These are phyloP conservation scores for Drosophila biarmipes DNA, from an alignment of 1,140 invertebrate species.

Conservation along the genomic window DNA sequence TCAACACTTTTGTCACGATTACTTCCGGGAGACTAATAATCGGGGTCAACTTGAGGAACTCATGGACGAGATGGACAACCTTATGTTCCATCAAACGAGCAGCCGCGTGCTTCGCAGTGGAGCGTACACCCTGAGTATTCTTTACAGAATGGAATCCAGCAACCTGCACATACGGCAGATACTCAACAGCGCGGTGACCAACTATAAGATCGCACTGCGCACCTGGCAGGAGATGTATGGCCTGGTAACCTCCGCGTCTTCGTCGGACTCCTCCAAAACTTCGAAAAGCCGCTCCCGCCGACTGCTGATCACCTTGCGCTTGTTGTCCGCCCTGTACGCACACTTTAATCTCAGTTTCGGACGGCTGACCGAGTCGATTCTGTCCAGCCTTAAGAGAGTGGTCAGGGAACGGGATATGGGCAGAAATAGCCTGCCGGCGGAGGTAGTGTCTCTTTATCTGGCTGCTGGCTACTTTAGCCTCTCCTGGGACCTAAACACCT, in stretches of 20 bases:
- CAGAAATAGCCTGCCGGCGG: background rate
- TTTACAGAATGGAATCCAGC: background rate
- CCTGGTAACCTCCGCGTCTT: background rate
- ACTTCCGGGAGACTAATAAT: background rate
- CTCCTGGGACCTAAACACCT: slow-evolving; percentile 36
- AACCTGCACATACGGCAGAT: slow-evolving; percentile 5
- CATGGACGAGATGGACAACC: slow-evolving; percentile 18
- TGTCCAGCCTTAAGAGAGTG: slow-evolving; percentile 12
- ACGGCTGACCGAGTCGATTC: slow-evolving; percentile 14
- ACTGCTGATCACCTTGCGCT: slow-evolving; percentile 17
- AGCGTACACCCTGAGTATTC: slow-evolving; percentile 27
- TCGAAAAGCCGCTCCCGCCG: background rate
- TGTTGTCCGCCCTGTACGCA: slow-evolving; percentile 30
- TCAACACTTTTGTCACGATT: slow-evolving; percentile 1
- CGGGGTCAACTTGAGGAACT: background rate
- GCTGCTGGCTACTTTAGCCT: slow-evolving; percentile 24
- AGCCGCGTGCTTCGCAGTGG: slow-evolving; percentile 15
- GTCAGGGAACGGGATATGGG: background rate
- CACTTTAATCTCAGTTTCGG: slow-evolving; percentile 36
- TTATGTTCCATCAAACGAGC: slow-evolving; percentile 18
- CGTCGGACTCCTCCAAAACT: background rate
- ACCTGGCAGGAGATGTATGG: slow-evolving; percentile 10
- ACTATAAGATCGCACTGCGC: slow-evolving; percentile 27
- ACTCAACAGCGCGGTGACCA: slow-evolving; percentile 29
- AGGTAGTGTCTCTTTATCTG: slow-evolving; percentile 18